Evolutionary conservation across 2,797 vertebrate genomes (phyloP).

Genomic region (Sarcophilus harrisii): DNA sequence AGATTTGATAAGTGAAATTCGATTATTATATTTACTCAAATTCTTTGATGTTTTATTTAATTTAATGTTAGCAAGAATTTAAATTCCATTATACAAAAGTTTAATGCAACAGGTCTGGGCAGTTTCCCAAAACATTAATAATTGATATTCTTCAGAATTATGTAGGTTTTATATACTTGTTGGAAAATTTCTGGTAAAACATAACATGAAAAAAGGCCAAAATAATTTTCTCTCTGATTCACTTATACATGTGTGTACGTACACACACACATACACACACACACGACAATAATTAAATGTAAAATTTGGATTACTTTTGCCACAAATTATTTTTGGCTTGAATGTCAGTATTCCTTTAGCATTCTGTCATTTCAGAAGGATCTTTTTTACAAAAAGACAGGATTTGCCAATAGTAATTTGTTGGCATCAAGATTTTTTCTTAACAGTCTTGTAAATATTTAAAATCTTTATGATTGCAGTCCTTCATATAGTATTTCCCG

Average conservation of each 20-base stretch:
- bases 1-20: slow-evolving; percentile 42
- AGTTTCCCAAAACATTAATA: slow-evolving; percentile 60
- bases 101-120: slow-evolving; percentile 38
- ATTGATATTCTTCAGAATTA: slow-evolving; percentile 68
- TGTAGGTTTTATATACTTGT: slow-evolving; percentile 57
- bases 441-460: slow-evolving; percentile 59
- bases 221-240: slow-evolving; percentile 64
- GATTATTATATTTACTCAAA: slow-evolving; percentile 49
- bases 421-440: slow-evolving; percentile 68
- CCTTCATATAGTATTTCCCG: slow-evolving; percentile 57
- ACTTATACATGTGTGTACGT: slow-evolving; percentile 38
- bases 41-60: slow-evolving; percentile 55
- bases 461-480: slow-evolving; percentile 75
- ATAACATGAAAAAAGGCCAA: slow-evolving; percentile 61
- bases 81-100: slow-evolving; percentile 48
- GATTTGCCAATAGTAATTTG: slow-evolving; percentile 67
- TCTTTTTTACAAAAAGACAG: slow-evolving; percentile 72
- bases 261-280: not conserved
- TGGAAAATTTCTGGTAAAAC: slow-evolving; percentile 65
- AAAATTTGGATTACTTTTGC: slow-evolving; percentile 64
- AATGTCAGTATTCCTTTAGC: slow-evolving; percentile 66
- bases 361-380: slow-evolving; percentile 67
- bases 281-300: not conserved
- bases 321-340: slow-evolving; percentile 62
- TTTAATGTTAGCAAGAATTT: slow-evolving; percentile 39